Percentiles rank a stretch among this genome's conserved stretches.
phyloP scores from a whole-genome alignment of 2,113 vertebrate genomes.

The Taurulus bubalis region DNA sequence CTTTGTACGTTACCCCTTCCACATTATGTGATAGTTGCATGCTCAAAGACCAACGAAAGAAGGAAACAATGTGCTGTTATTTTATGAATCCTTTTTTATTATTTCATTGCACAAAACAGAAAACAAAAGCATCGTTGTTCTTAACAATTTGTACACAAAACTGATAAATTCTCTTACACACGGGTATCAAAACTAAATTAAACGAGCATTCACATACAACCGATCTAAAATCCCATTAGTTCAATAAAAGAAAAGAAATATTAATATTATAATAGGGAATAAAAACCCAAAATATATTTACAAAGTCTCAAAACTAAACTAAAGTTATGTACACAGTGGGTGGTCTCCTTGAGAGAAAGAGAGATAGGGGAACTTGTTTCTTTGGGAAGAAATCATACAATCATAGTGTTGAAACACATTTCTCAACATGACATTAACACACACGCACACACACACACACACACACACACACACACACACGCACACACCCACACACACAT shows the following conservation, averaged over 20 bases:
- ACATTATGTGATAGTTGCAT: too few relatives aligned
- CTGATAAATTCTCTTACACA: slow-evolving; percentile 54
- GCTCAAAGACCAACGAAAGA: not conserved
- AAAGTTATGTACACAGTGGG: slow-evolving; percentile 68
- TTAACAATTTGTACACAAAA: slow-evolving; percentile 63
- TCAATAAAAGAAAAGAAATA: slow-evolving; percentile 70
- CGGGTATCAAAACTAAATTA: slow-evolving; percentile 73
- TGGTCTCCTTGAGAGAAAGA: slow-evolving; percentile 53
- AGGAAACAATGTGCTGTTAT: not conserved
- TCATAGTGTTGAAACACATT: slow-evolving; percentile 23
- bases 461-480: not conserved
- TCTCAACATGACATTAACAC: too few relatives aligned
- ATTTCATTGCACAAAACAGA: slow-evolving; percentile 70
- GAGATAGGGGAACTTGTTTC: slow-evolving; percentile 68
- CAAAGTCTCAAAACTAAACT: slow-evolving; percentile 60
- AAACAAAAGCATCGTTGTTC: slow-evolving; percentile 62
- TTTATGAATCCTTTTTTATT: slow-evolving; percentile 71
- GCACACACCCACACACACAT: not conserved
- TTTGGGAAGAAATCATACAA: slow-evolving; percentile 43
- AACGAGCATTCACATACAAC: slow-evolving; percentile 56
- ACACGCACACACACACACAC: too few relatives aligned
- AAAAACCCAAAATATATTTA: slow-evolving; percentile 72
- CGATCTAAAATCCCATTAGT: slow-evolving; percentile 77
- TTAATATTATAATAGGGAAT: slow-evolving; percentile 67
- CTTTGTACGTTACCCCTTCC: too few relatives aligned